phyloP scores from a whole-genome alignment of 2,797 vertebrate species.

The Parauchenoglanis punctatus region DNA sequence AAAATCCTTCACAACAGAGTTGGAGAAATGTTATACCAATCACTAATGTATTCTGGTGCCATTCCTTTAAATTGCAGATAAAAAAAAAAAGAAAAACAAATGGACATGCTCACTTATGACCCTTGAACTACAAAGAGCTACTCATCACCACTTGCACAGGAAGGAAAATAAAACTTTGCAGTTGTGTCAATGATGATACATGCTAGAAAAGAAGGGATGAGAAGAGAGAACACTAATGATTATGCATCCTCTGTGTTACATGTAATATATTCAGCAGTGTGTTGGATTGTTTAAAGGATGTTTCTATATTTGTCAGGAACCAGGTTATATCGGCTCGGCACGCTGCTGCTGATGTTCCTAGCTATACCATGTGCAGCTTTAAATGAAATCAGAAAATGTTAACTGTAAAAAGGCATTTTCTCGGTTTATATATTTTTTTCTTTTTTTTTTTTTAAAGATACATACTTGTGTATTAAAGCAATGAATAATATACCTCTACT shows the following conservation, averaged over 20 bases:
- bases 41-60: conserved; percentile 17
- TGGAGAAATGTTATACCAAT: not conserved
- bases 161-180: not conserved
- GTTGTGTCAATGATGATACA: conserved; percentile 6
- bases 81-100: not conserved
- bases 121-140: not conserved
- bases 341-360: conserved; percentile 67
- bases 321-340: conserved; percentile 25
- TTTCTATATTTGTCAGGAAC: conserved; percentile 30
- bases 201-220: not conserved
- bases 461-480: conserved; percentile 83
- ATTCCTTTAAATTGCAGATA: not conserved
- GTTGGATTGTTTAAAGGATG: conserved; percentile 5
- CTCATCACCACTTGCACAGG: conserved; percentile 2
- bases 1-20: conserved; percentile 7
- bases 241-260: conserved; percentile 2
- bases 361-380: conserved; percentile 77
- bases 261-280: conserved; percentile 26
- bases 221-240: not conserved
- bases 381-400: conserved; percentile 72
- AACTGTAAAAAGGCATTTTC: conserved; percentile 86
- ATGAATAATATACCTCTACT: conserved; percentile 81
- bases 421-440: conserved; percentile 72
- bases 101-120: not conserved
- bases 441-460: conserved; percentile 62